phyloP scores from a whole-genome alignment of 2,797 vertebrate genomes.

The Pelochelys cantorii region DNA sequence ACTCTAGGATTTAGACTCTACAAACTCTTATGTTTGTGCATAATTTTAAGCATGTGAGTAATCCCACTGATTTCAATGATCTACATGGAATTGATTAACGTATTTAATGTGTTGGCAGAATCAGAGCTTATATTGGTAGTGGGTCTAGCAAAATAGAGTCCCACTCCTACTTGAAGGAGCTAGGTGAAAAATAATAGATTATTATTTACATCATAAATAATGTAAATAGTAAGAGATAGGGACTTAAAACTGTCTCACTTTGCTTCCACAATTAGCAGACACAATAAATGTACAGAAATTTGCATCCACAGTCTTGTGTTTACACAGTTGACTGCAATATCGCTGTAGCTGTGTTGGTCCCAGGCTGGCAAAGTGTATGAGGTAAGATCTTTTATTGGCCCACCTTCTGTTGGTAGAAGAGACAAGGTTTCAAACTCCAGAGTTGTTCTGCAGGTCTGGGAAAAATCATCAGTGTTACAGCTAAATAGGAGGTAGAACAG shows the following conservation, averaged over 20 bases:
- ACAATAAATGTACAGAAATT: not conserved
- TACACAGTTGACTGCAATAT: too few relatives aligned
- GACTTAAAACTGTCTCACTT: not conserved
- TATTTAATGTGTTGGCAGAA: not conserved
- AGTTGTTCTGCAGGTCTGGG: too few relatives aligned
- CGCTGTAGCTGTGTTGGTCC: too few relatives aligned
- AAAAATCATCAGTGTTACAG: too few relatives aligned
- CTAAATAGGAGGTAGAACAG: too few relatives aligned
- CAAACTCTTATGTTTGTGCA: not conserved
- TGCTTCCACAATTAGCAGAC: not conserved
- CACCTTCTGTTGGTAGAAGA: too few relatives aligned
- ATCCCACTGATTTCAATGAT: not conserved
- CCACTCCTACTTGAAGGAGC: not conserved
- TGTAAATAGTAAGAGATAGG: not conserved
- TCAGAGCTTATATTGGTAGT: accelerated
- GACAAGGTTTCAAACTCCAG: too few relatives aligned
- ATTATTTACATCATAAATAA: too few relatives aligned
- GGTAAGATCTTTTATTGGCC: too few relatives aligned
- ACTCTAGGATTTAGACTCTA: not conserved
- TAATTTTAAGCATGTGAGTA: not conserved
- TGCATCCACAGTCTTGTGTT: not conserved
- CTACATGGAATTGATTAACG: not conserved
- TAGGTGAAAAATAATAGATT: not conserved
- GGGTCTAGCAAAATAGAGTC: not conserved
- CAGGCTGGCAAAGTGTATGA: too few relatives aligned